Base-by-base conservation (phyloP, 2,797 vertebrate genomes). In the Anableps anableps region DNA sequence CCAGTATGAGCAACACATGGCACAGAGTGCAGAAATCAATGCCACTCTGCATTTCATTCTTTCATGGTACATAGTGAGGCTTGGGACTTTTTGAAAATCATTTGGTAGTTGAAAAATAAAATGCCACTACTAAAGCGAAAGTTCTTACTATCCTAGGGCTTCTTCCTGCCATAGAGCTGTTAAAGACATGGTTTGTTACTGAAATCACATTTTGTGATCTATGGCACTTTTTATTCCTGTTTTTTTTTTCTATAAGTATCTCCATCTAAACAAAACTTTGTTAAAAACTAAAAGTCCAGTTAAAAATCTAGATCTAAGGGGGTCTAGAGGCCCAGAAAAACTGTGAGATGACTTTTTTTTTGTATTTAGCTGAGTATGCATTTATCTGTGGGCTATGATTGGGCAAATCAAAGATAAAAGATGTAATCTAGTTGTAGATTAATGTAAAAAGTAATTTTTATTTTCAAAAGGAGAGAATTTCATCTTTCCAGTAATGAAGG, bases 21-120 rank as follows among this genome's bases (percentile, higher is more conserved):
- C 92, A 79, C 88, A 87, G 86, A 86, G 88, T 77, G 91, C 76
- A 88, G 82, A 92, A 95, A 95, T 95, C 94, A 92, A 95, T 95
- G 86, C 60, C 76, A 51, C 83, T 83, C 80, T 88, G 91, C 90
- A 90, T 92, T 90, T 91, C 60, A 85, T 89, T 93, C 88, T 93
- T 88, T 85, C 79, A 84, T 23, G 1, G 76, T 82, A 86, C 83
- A 79, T 77, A 34, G 53, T 31, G 71, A 88, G 74, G 9, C 78
- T 50, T 72, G 83, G 41, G 17, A 48, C 58, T 60, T 75, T 83
- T 50, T 8, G 31, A 62, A 81, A 13, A 45, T 17, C 78, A 29
- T 26, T 11, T 77, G 64, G 58, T 31, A 81, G 82, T 87, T 45
- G 77, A 72, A 74, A 64, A 53, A 64, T 62, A 78, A 77, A 81